A percentile compares a stretch with the other conserved stretches of the same genome.
These are phyloP conservation scores for Heliconius hortense DNA, from an alignment of 2,888 invertebrate genomes.

Conservation along the genomic window DNA sequence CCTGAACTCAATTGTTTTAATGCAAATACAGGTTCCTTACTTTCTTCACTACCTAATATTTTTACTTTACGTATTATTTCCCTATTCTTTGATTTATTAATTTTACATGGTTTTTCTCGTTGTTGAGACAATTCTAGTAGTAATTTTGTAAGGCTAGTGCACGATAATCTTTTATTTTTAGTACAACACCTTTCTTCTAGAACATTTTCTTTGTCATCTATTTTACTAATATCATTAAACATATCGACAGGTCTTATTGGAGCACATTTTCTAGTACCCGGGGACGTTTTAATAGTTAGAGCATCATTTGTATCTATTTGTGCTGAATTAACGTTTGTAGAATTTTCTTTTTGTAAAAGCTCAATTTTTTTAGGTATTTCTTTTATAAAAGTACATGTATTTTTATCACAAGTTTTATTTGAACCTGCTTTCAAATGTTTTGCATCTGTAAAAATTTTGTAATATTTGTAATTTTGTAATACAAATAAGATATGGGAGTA, in stretches of 20 bases:
- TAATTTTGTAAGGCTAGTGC: slow-evolving; percentile 20
- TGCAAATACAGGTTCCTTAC: slow-evolving; percentile 51
- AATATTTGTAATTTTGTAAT: neutral
- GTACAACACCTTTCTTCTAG: neutral
- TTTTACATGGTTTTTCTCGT: slow-evolving; percentile 5
- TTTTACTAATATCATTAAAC: neutral
- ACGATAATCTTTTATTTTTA: slow-evolving; percentile 12
- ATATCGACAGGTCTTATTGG: neutral
- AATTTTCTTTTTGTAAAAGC: neutral
- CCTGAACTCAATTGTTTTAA: slow-evolving; percentile 56
- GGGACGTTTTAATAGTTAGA: neutral
- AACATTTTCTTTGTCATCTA: neutral
- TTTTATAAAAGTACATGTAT: slow-evolving; percentile 37
- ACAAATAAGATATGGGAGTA: slow-evolving; percentile 61
- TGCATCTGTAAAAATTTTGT: slow-evolving; percentile 56
- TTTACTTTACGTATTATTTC: slow-evolving; percentile 49
- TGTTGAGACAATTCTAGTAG: slow-evolving; percentile 14
- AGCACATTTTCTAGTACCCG: neutral
- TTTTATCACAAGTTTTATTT: slow-evolving; percentile 44
- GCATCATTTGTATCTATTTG: slow-evolving; percentile 2
- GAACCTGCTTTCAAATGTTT: slow-evolving; percentile 52
- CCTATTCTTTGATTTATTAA: slow-evolving; percentile 8
- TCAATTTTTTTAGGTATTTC: neutral
- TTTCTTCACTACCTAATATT: slow-evolving; percentile 45
- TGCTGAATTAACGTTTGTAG: slow-evolving; percentile 11